Evolutionary conservation across 2,113 vertebrate species (phyloP), one percentile per base, ranked within the genome.

Genomic region (Steatornis caripensis): DNA sequence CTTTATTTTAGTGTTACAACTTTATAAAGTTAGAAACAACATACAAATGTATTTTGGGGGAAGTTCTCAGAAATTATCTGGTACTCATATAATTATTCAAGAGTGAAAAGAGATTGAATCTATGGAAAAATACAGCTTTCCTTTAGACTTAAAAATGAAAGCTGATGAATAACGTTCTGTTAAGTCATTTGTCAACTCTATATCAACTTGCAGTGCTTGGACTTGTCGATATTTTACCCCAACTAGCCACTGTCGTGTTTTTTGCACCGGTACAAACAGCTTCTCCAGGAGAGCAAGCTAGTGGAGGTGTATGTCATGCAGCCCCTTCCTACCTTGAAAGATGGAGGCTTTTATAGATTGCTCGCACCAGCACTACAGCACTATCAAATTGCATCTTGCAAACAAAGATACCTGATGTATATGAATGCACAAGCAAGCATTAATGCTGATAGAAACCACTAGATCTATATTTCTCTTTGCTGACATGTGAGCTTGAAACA

Each of bases 391-490:
- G 39, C 70, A 27, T 43, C 84, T 94, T 94, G 45, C 82, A 89
- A 72, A 49, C 49, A 90, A 89, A 85, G 70, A 54, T 91, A 62
- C 27, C 69, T 86, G 68, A 89, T 21, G 1, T 95, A 71, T 81
- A 14, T 55, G 78, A 91, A 88, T 87, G 57, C 89, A 84, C 62
- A 77, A 85, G 89, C 61, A 93, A 93, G 89, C 70, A 60, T 88
- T 95, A 95, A 58, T 93, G 72, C 88, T 69, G 66, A 74, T 87
- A 88, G 84, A 95, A 96, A 87, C 81, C 71, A 48, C 68, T 46
- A 90, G 89, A 91, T 94, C 90, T 83, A 3, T 95, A 91, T 79
- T 82, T 89, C 80, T 87, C 71, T 79, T 83, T 93, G 89, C 87
- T 96, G 91, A 91, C 86, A 80, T 6, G 6, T 93, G 84, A 87